Evolutionary conservation across 1,140 invertebrate genomes (phyloP).

Genomic region (Ditylenchus dipsaci): DNA sequence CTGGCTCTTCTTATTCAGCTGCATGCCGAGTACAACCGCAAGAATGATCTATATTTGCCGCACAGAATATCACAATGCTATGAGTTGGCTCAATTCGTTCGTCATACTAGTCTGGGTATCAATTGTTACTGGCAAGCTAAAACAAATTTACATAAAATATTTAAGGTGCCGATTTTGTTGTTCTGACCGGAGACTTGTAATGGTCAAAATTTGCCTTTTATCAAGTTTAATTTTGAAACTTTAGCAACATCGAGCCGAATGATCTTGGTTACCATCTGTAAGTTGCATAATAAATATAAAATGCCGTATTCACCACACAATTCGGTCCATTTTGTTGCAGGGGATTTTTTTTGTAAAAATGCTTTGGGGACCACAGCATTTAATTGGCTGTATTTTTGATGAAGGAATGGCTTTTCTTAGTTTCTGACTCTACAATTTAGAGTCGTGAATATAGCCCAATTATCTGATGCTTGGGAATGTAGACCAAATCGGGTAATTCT

Average conservation of each 20-base stretch:
- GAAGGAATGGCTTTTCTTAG: too few species aligned
- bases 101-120: slow-evolving; percentile 51
- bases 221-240: neutral
- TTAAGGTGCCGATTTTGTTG: slow-evolving; percentile 70
- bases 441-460: slow-evolving; percentile 61
- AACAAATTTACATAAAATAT: too few species aligned
- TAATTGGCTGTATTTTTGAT: too few species aligned
- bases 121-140: too few species aligned
- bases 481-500: slow-evolving; percentile 23
- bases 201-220: neutral
- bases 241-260: slow-evolving; percentile 73
- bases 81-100: slow-evolving; percentile 86
- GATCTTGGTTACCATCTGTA: slow-evolving; percentile 73
- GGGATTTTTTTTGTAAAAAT: neutral
- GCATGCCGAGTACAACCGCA: slow-evolving; percentile 85
- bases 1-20: slow-evolving; percentile 65
- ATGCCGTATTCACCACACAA: too few species aligned
- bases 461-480: slow-evolving; percentile 62
- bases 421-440: too few species aligned
- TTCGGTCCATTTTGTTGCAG: neutral
- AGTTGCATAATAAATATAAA: neutral
- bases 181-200: slow-evolving; percentile 80
- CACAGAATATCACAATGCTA: slow-evolving; percentile 86
- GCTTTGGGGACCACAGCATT: too few species aligned
- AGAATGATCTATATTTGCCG: slow-evolving; percentile 77